Base-by-base conservation (phyloP, 2,888 invertebrate genomes). In the Euphydryas editha region DNA sequence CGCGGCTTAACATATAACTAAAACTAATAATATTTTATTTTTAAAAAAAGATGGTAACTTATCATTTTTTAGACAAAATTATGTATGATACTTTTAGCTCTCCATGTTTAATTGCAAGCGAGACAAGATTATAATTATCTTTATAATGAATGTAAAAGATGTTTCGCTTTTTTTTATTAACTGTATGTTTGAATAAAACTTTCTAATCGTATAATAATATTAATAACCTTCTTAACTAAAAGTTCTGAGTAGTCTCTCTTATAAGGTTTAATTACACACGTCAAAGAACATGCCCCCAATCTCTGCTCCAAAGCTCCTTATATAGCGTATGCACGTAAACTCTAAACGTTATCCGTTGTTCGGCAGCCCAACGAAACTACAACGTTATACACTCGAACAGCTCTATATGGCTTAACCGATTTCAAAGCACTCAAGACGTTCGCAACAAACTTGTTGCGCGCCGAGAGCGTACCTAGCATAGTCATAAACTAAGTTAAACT, bases 401-500 rank as follows among this genome's bases (percentile, higher is more conserved):
- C 80, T 81, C 79, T 79, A 80, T 85, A 83, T 77, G 78, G 82
- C 80, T 84, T 82, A 87, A 84, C 85, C 85, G 86, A 88, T 88
- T 87, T 87, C 81, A 83, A 85, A 88, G 88, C 88, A 85, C 90
- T 90, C 87, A 87, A 90, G 90, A 89, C 83, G 86, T 81, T 88
- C 81, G 79, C 79, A 80, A 84, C 86, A 86, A 92, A 92, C 92
- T 92, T 92, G 92, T 92, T 92, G 90, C 91, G 75, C 82, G 77
- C 80, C 84, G 80, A 84, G 82, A 86, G 90, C 88, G 86, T 86
- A 85, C 81, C 83, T 82, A 82, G 84, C 88, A 88, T 91, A 88
- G 80, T 89, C 87, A 86, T 90, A 90, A 91, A 92, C 90, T 90
- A 85, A 90, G 91, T 92, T 91, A 90, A 84, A 81, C 83, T 83